Percentiles rank a stretch among this genome's conserved stretches.
Evolutionary conservation across 2,888 invertebrate genomes (phyloP).

Genomic region (Callyntrura guangdongensis): DNA sequence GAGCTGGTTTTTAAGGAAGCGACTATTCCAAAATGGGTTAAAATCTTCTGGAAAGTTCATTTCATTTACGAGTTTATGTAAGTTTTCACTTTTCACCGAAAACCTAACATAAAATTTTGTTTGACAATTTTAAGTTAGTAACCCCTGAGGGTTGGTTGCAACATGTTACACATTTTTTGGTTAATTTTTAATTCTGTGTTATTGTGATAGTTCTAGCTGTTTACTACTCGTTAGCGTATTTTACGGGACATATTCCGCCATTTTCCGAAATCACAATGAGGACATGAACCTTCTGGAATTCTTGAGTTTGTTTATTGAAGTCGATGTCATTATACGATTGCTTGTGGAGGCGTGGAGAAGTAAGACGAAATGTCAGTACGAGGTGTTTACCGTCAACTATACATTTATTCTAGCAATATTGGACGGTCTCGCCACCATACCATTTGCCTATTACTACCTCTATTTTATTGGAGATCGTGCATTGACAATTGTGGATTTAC

Average conservation of each 20-base stretch:
- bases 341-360: conserved; percentile 65
- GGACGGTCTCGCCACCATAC: conserved; percentile 56
- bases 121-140: no score
- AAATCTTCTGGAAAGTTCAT: conserved; percentile 59
- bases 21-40: conserved; percentile 52
- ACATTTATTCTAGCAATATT: conserved; percentile 60
- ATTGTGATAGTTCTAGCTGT: conserved; percentile 48
- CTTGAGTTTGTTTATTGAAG: background rate
- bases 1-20: conserved; percentile 62
- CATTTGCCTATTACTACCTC: background rate
- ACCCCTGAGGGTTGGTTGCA: no score
- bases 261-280: conserved; percentile 49
- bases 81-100: background rate
- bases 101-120: no score
- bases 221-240: conserved; percentile 41
- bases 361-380: conserved; percentile 68
- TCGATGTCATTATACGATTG: conserved; percentile 65
- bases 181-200: background rate
- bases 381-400: conserved; percentile 72
- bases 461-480: background rate
- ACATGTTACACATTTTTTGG: background rate
- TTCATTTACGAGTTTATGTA: conserved; percentile 65
- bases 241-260: conserved; percentile 57
- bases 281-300: background rate
- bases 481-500: background rate